Conservation (phyloP, 1,140 invertebrate genomes). For the Portunus trituberculatus region DNA sequence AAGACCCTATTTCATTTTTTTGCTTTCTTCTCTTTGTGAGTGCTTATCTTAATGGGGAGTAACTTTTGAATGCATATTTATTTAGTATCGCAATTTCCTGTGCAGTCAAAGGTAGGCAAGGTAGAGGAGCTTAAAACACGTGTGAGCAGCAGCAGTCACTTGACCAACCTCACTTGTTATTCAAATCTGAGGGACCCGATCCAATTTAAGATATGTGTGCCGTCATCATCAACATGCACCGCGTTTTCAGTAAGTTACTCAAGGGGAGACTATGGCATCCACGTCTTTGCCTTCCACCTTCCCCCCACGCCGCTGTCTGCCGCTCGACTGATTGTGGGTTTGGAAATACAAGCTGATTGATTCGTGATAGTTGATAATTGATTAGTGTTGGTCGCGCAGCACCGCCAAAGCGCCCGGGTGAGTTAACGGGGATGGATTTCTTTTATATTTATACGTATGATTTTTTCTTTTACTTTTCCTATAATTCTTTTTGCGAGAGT, state of each 20-base stretch:
- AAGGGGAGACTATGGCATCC: background rate
- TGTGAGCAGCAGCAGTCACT: background rate
- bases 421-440: conserved; percentile 26
- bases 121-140: background rate
- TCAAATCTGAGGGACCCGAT: conserved; percentile 62
- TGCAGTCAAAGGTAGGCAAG: too few relatives aligned
- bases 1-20: too few relatives aligned
- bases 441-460: background rate
- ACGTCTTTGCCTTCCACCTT: background rate
- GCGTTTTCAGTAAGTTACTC: conserved; percentile 59
- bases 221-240: conserved; percentile 64
- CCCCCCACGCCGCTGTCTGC: conserved; percentile 47
- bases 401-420: conserved; percentile 51
- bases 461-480: background rate
- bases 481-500: background rate
- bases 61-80: too few relatives aligned
- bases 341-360: conserved; percentile 68
- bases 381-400: conserved; percentile 64
- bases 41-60: too few relatives aligned
- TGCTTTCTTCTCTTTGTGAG: too few relatives aligned
- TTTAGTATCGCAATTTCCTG: too few relatives aligned
- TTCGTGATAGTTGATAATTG: conserved; percentile 74
- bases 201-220: conserved; percentile 71
- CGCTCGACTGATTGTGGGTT: conserved; percentile 69
- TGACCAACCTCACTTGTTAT: conserved; percentile 1